Evolutionary conservation across 53 echinoderm and acorn worm species (phyloP).

Genomic region (Patiria pectinifera): DNA sequence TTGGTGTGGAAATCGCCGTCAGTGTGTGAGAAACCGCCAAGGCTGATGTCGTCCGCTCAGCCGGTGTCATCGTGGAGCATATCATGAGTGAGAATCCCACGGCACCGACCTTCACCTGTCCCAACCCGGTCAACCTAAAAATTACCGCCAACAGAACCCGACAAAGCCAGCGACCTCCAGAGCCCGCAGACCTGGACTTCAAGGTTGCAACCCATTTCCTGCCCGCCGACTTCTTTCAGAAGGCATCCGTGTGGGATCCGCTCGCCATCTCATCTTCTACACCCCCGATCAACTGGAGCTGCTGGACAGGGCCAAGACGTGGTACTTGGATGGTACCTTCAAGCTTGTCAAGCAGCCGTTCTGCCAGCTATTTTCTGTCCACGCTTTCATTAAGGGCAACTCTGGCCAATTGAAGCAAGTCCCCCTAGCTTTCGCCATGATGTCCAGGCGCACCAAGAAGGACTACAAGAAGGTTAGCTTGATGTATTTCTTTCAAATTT

Average conservation of each 20-base stretch:
- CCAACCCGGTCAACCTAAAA: not conserved
- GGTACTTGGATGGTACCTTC: no score
- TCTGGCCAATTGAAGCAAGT: no score
- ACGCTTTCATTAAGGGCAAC: no score
- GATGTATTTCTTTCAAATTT: no score
- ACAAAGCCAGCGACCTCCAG: slow-evolving; percentile 15
- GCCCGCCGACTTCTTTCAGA: not conserved
- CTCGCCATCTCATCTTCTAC: slow-evolving; percentile 4
- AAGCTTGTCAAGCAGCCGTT: no score
- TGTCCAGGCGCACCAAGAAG: no score
- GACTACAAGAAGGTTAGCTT: no score
- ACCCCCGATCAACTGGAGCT: no score
- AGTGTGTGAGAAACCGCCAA: not conserved
- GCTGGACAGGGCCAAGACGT: no score
- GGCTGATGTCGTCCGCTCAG: not conserved
- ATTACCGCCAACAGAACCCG: not conserved
- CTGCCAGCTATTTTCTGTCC: no score
- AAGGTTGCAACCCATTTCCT: not conserved
- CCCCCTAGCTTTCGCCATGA: no score
- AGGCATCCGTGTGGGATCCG: not conserved
- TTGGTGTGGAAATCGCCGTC: not conserved
- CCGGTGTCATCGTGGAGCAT: not conserved
- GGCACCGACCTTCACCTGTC: not conserved
- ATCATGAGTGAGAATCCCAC: not conserved
- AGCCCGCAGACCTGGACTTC: not conserved